Percentiles rank a stretch among this genome's conserved stretches.
Evolutionary conservation across 2,888 invertebrate genomes (phyloP).

Genomic region (Coleophora flavipennella): DNA sequence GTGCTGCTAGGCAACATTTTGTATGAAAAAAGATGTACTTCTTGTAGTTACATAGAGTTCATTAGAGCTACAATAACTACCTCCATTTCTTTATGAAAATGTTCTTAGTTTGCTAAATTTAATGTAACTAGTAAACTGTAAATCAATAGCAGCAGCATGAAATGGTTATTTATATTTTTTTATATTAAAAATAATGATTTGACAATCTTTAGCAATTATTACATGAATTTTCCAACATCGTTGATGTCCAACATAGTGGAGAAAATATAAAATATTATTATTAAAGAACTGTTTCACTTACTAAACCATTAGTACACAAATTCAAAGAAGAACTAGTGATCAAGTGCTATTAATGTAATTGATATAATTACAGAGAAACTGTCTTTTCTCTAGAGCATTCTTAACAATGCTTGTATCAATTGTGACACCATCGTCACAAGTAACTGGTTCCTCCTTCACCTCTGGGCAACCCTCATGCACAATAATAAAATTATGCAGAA

Average conservation of each 20-base stretch:
- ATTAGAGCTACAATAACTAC: too few species aligned
- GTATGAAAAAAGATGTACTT: neutral
- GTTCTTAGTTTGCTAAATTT: too few species aligned
- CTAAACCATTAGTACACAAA: neutral
- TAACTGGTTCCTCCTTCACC: constrained; percentile 46
- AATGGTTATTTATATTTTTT: constrained; percentile 41
- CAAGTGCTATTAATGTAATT: constrained; percentile 39
- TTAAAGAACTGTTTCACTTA: constrained; percentile 28
- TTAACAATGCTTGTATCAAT: constrained; percentile 50
- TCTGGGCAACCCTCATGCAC: constrained; percentile 49
- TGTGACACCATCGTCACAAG: constrained; percentile 48
- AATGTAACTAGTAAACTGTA: constrained; percentile 1
- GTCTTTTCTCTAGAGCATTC: constrained; percentile 51
- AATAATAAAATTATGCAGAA: constrained; percentile 57
- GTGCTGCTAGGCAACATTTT: constrained; percentile 3
- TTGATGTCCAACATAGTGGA: constrained; percentile 43
- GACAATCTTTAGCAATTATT: constrained; percentile 35
- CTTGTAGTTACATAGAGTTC: constrained; percentile 3
- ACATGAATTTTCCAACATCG: constrained; percentile 43
- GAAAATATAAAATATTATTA: constrained; percentile 53
- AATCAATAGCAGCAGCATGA: constrained; percentile 17
- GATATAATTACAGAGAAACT: constrained; percentile 61
- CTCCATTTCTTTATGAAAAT: too few species aligned
- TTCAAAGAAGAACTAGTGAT: constrained; percentile 3
- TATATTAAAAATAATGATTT: constrained; percentile 40